Conservation (phyloP, 2,113 vertebrate species). For the Tretioscincus oriximinensis region DNA sequence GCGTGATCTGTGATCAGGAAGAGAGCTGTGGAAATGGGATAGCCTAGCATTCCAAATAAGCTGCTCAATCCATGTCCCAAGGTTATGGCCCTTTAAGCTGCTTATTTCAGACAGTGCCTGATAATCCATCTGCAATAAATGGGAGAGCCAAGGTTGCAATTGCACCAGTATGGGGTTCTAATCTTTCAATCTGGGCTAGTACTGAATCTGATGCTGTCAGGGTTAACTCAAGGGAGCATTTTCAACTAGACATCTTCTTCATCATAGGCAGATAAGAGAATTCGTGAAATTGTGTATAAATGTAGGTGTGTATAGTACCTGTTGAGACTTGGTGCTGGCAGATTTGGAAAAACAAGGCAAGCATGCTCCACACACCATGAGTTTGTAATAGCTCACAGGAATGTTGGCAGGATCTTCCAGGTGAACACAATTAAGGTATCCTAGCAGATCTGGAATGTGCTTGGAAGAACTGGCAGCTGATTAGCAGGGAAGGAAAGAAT, state of each 20-base stretch:
- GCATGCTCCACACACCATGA: constrained; percentile 22
- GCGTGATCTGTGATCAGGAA: constrained; percentile 4
- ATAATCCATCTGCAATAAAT: background rate
- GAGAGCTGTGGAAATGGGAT: background rate
- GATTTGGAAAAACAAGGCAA: background rate
- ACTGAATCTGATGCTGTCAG: background rate
- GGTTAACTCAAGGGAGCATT: constrained; percentile 16
- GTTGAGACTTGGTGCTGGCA: background rate
- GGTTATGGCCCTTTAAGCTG: constrained; percentile 14
- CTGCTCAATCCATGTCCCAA: constrained; percentile 13
- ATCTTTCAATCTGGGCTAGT: background rate
- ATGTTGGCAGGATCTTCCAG: constrained; percentile 55
- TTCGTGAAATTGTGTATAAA: constrained; percentile 30
- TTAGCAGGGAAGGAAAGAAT: constrained; percentile 59
- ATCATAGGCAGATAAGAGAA: constrained; percentile 32
- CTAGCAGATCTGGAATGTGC: constrained; percentile 64
- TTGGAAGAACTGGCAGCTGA: constrained; percentile 51
- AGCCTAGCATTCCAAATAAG: background rate
- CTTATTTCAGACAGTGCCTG: background rate
- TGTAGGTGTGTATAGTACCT: constrained; percentile 10
- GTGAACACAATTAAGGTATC: constrained; percentile 63
- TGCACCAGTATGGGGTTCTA: constrained; percentile 19
- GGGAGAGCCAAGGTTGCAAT: background rate
- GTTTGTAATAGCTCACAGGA: constrained; percentile 53
- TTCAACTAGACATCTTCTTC: constrained; percentile 39